Evolutionary conservation across 2,113 vertebrate genomes (phyloP), one percentile per base, ranked within the genome.

Genomic region (Vicugna pacos): DNA sequence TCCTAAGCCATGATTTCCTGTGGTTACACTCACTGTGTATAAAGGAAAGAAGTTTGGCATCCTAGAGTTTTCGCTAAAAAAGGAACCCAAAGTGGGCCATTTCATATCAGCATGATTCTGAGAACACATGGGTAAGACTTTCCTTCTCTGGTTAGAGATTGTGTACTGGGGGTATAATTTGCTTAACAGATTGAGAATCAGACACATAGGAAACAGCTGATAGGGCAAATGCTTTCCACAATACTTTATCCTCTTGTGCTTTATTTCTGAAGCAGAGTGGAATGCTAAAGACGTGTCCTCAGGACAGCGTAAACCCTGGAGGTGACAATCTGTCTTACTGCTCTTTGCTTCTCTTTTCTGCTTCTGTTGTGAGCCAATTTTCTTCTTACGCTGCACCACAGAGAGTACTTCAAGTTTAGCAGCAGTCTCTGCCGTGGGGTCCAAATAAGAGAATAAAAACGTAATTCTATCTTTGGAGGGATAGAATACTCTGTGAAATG

Each of bases 351-450:
- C 91, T 95, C 91, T 96, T 90, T 93, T 67, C 92, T 95, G 96
- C 97, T 97, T 94, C 93, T 96, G 6, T 94, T 91, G 70, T 93
- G 64, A 97, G 88, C 91, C 86, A 95, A 20, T 97, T 97, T 97
- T 95, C 93, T 97, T 88, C 91, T 95, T 79, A 90, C 6, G 95
- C 95, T 58, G 60, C 84, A 95, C 97, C 64, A 95, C 81, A 85
- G 88, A 97, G 91, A 95, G 62, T 85, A 84, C 54, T 91, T 92
- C 30, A 84, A 73, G 96, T 92, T 96, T 94, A 96, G 95, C 56
- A 67, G 35, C 10, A 19, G 76, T 92, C 8, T 79, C 86, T 94
- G 89, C 96, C 82, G 6, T 60, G 10, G 75, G 89, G 67, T 93
- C 38, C 94, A 93, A 97, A 95, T 89, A 93, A 97, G 56, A 79